Conservation (phyloP, 2,888 invertebrate species). For the Pedicia rivosa region DNA sequence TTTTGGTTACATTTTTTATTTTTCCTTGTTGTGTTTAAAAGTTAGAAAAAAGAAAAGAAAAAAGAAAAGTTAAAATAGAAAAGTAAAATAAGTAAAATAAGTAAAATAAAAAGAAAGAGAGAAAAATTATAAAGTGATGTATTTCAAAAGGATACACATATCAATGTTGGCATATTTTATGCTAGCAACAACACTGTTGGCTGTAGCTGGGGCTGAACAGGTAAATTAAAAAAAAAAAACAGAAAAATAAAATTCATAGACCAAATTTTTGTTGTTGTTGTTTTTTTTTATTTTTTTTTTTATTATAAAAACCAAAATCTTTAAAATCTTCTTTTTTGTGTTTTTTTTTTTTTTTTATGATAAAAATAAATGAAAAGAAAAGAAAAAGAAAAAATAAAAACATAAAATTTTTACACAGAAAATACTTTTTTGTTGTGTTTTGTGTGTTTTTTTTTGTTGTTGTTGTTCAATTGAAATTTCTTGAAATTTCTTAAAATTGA, state of each 20-base stretch:
- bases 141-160: slow-evolving; percentile 7
- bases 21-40: too few relatives aligned
- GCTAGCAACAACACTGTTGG: slow-evolving; percentile 3
- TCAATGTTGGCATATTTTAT: slow-evolving; percentile 6
- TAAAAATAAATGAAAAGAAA: not conserved
- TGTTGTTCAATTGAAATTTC: too few relatives aligned
- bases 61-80: too few relatives aligned
- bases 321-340: not conserved
- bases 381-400: not conserved
- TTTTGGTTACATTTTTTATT: too few relatives aligned
- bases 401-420: not conserved
- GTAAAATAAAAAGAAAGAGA: not conserved
- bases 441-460: not conserved
- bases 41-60: too few relatives aligned
- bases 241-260: too few relatives aligned
- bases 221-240: too few relatives aligned
- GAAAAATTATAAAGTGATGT: slow-evolving; percentile 5
- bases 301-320: too few relatives aligned
- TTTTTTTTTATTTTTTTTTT: too few relatives aligned
- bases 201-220: slow-evolving; percentile 5
- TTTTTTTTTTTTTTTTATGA: not conserved
- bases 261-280: too few relatives aligned
- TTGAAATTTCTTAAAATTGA: too few relatives aligned
- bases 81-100: too few relatives aligned
- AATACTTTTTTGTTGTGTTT: not conserved